Evolutionary conservation across 2,888 invertebrate genomes (phyloP).

Genomic region (Scelioninae gen. 2): DNA sequence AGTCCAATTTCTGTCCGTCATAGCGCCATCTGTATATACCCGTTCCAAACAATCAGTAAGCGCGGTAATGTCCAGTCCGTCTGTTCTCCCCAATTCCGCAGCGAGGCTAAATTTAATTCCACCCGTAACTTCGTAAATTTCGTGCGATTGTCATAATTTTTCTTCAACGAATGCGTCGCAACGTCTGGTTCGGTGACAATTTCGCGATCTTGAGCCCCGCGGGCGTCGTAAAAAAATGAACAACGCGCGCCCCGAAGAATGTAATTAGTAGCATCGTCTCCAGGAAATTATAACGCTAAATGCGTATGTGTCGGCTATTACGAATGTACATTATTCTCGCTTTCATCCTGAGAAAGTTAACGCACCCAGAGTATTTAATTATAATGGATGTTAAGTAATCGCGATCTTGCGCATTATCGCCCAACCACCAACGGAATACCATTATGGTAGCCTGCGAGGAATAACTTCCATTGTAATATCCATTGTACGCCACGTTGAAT

Average conservation of each 20-base stretch:
- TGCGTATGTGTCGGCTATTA: constrained; percentile 62
- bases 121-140: too few relatives aligned
- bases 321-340: constrained; percentile 70
- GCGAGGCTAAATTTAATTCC: too few relatives aligned
- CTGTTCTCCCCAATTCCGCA: too few relatives aligned
- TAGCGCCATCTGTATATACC: too few relatives aligned
- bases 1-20: too few relatives aligned
- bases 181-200: too few relatives aligned
- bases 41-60: too few relatives aligned
- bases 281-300: constrained; percentile 67
- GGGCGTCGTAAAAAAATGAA: constrained; percentile 51
- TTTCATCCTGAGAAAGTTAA: constrained; percentile 74
- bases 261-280: constrained; percentile 61
- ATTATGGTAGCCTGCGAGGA: constrained; percentile 48
- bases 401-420: constrained; percentile 61
- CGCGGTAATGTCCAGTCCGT: too few relatives aligned
- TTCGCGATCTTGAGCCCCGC: too few relatives aligned
- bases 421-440: constrained; percentile 52
- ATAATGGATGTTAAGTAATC: constrained; percentile 74
- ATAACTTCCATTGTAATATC: constrained; percentile 49
- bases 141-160: too few relatives aligned
- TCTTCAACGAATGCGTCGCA: too few relatives aligned
- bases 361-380: constrained; percentile 73
- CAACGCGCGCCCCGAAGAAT: constrained; percentile 57
- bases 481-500: constrained; percentile 42